Evolutionary conservation across 2,113 vertebrate species (phyloP), one percentile per base, ranked within the genome.

Genomic region (Salvelinus fontinalis): DNA sequence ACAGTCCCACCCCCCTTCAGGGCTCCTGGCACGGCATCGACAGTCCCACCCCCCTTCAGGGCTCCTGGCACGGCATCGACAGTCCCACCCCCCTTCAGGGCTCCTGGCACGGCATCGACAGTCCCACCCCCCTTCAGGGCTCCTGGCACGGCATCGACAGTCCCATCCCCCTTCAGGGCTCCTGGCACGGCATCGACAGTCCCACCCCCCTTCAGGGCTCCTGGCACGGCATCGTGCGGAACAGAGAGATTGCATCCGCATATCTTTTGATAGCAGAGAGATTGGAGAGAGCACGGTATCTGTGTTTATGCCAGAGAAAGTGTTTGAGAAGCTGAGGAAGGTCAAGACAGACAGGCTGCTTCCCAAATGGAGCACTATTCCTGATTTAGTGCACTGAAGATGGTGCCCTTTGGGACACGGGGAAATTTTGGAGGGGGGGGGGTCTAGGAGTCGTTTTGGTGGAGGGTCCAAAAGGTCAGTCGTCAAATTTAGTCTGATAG

Each of bases 341-440:
- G 77, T 84, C 83, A 92, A 78, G 79, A 83, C 79, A 82, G 77
- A 92, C 85, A 90, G 26, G 84, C 90, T 89, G 77, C 74, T 88
- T 79, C 85, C 92, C 81, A 78, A 91, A 90, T 29, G 16, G 83
- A 75, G 70, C 85, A 39, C 39, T 39, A 39, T 39, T 39, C 8
- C 39, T 9, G 39, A 39, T 39, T 13, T 51, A 51, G 49, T 51
- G 49, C 49, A 51, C 49, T 51, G 49, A 14, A 4, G 3, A 14
- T 16, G 4, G 48, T 49, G 48, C 48, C 8, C 13, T 49, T 49
- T 49, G 48, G 48, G 48, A 49, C 8, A 13, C 75, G 73, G 81
- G 83, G 79, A 86, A 92, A 85, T 74, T 76, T 79, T 44, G 24
- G 27, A 3, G 27, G 27, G 27, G 27, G 27, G 27, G 49, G 69